These are phyloP conservation scores for Hesperophylax magnus DNA, from an alignment of 1,140 invertebrate species.

Conservation along the genomic window DNA sequence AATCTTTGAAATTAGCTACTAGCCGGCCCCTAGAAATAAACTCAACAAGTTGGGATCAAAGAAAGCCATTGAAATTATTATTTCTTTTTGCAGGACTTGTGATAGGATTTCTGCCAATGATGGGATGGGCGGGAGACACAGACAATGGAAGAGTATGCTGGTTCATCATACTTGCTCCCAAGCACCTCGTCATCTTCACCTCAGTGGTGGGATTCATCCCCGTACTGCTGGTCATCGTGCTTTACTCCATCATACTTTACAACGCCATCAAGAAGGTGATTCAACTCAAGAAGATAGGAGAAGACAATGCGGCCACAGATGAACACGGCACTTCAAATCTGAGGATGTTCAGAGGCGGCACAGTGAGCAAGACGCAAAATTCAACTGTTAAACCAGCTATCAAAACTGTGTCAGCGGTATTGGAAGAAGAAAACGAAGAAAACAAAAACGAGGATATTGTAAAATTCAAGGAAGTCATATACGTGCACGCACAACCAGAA, in stretches of 20 bases:
- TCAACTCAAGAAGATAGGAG: constrained; percentile 32
- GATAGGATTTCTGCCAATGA: constrained; percentile 71
- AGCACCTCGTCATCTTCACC: constrained; percentile 68
- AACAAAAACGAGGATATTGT: background rate
- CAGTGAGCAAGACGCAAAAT: too few relatives aligned
- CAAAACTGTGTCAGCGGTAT: background rate
- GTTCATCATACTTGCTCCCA: constrained; percentile 70
- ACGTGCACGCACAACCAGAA: background rate
- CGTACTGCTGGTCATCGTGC: constrained; percentile 66
- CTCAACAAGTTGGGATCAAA: background rate
- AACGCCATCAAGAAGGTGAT: constrained; percentile 49
- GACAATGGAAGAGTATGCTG: constrained; percentile 66
- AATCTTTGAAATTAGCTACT: too few relatives aligned
- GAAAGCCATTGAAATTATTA: background rate
- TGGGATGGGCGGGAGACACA: constrained; percentile 70
- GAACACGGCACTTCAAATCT: background rate
- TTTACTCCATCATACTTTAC: constrained; percentile 68
- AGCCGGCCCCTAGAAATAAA: too few relatives aligned
- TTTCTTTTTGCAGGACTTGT: constrained; percentile 65
- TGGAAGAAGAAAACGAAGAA: constrained; percentile 1
- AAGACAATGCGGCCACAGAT: background rate
- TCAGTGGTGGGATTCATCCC: constrained; percentile 70
- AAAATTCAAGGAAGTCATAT: background rate
- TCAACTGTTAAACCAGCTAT: background rate
- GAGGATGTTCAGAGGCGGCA: constrained; percentile 42